Base-by-base conservation (phyloP, 2,888 invertebrate genomes). In the Poecilobothrus nobilitatus region DNA sequence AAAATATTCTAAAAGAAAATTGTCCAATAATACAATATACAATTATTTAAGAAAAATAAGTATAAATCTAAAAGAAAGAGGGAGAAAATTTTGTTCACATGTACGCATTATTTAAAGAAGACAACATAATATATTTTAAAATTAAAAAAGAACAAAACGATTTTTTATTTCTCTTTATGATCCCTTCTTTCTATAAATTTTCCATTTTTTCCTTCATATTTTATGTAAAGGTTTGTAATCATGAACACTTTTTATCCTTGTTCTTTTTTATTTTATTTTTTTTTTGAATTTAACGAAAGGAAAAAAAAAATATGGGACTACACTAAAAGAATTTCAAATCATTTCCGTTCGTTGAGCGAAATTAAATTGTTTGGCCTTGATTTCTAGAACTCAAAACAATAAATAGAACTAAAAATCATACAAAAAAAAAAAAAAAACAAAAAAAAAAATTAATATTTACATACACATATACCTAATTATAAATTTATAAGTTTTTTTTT, bases 341-440 rank as follows among this genome's bases (percentile, higher is more conserved):
- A 63, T 63, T 63, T 63, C 63, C 63, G 63, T 63, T 63, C 53
- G n/a, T n/a, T 53, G 53, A 53, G 15, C 53, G n/a, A 53, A 53
- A 53, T 53, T 53, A 53, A 53, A 53, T 53, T 53, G 53, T 53
- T 53, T 53, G 53, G 53, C 53, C 53, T 53, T 53, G 53, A 53
- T 53, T 15, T 6, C 7, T 41, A 2, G 53, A 18, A 53, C 53
- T 15, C 15, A 8, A 53, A 53, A 53, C 53, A n/a, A 37, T n/a
- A 27, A 27, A 27, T 27, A 2, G 27, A 27, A 27, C 27, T 27
- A 27, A 27, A 27, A 27, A 27, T 27, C 41, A 53, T 15, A 53
- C 2, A 12, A 53, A 15, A 53, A 53, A 18, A 18, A n/a, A n/a
- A 44, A 3, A 44, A 44, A 10, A 44, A 37, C 12, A 44, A 44